phyloP scores from a whole-genome alignment of 2,113 vertebrate species.

The Oxyruncus cristatus region DNA sequence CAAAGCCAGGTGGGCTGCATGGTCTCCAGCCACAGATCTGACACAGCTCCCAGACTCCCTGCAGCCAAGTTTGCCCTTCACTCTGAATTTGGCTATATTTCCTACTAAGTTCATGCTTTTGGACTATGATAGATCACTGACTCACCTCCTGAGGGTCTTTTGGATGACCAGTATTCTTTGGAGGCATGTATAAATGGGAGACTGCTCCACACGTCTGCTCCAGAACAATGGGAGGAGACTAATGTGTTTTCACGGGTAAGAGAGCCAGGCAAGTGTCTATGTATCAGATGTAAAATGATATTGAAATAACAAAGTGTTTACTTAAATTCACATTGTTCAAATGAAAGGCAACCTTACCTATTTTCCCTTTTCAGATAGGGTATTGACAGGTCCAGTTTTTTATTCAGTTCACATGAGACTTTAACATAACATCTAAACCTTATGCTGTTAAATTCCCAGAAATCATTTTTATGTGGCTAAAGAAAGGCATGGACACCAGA shows the following conservation, averaged over 20 bases:
- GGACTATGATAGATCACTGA: background rate
- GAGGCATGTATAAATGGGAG: background rate
- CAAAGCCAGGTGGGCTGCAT: background rate
- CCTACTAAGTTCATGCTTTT: background rate
- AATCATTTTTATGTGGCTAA: slow-evolving; percentile 75
- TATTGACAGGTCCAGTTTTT: slow-evolving; percentile 16
- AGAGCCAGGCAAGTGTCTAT: background rate
- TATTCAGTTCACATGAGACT: slow-evolving; percentile 39
- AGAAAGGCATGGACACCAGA: slow-evolving; percentile 62
- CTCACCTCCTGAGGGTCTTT: background rate
- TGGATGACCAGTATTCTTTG: background rate
- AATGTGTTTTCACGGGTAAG: background rate
- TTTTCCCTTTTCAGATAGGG: background rate
- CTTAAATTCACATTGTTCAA: slow-evolving; percentile 6
- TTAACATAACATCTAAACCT: slow-evolving; percentile 39
- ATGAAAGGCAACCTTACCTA: background rate
- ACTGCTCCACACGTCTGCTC: background rate
- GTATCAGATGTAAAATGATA: slow-evolving; percentile 23
- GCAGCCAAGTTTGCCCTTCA: background rate
- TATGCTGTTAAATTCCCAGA: slow-evolving; percentile 60
- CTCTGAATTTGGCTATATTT: background rate
- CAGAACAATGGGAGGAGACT: background rate
- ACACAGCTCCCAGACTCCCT: background rate
- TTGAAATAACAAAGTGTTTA: slow-evolving; percentile 36
- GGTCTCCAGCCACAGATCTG: background rate